Conservation (phyloP, 1,140 invertebrate species). For the Berghia stephanieae region DNA sequence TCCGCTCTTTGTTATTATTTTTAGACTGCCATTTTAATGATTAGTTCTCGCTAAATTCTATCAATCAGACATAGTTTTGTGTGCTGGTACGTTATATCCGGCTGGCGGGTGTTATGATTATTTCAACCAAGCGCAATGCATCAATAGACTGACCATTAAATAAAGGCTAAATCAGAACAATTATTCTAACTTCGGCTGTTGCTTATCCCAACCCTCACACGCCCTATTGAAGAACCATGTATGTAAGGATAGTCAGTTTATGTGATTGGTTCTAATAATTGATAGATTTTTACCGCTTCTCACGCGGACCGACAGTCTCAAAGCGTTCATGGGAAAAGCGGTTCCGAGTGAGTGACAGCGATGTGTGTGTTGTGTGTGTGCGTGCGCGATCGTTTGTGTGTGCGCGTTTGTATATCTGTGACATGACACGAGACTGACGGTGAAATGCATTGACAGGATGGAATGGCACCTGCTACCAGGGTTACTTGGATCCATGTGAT, state of each 20-base stretch:
- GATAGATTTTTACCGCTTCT: too few relatives aligned
- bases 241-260: not conserved
- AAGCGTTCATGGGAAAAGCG: not conserved
- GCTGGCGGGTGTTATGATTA: too few relatives aligned
- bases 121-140: too few relatives aligned
- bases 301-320: not conserved
- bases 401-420: not conserved
- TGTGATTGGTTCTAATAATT: not conserved
- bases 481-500: not conserved
- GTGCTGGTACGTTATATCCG: too few relatives aligned
- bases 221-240: not conserved
- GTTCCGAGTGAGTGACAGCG: not conserved
- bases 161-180: not conserved
- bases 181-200: not conserved
- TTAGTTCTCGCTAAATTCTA: too few relatives aligned
- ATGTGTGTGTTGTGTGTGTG: not conserved
- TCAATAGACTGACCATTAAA: too few relatives aligned
- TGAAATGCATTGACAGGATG: not conserved
- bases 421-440: not conserved
- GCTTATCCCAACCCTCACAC: not conserved
- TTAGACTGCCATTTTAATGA: too few relatives aligned
- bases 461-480: not conserved
- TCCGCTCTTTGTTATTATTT: too few relatives aligned
- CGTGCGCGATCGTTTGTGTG: not conserved
- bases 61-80: too few relatives aligned